A percentile compares a stretch with the other conserved stretches of the same genome.
Conservation (phyloP, 2,797 vertebrate genomes). For the Nyctibius grandis region DNA sequence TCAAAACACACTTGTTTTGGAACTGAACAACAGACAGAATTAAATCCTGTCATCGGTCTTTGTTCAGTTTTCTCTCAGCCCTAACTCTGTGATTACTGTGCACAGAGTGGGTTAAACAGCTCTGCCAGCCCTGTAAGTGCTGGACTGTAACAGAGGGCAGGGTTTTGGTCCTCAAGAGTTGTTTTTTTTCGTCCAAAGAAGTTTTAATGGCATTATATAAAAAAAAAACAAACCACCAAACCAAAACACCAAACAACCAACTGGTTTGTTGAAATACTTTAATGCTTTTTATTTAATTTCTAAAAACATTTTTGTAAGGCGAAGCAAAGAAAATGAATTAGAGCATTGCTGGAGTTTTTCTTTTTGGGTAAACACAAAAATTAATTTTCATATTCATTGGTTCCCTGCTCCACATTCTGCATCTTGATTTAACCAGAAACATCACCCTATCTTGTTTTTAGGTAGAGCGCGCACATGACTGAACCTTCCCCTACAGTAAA, state of each 20-base stretch:
- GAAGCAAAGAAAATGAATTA: conserved; percentile 24
- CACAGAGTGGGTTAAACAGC: conserved; percentile 36
- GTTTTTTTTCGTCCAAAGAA: not conserved
- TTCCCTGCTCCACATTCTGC: conserved; percentile 22
- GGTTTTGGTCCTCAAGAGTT: not conserved
- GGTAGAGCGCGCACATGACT: not conserved
- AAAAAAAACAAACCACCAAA: not conserved
- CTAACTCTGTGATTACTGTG: not conserved
- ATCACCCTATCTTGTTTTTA: conserved; percentile 33
- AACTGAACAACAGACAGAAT: not conserved
- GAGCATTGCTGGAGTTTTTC: not conserved
- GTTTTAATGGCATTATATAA: conserved; percentile 16
- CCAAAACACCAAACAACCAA: not conserved
- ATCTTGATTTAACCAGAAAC: conserved; percentile 47
- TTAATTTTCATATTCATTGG: conserved; percentile 14
- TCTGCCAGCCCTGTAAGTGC: not conserved
- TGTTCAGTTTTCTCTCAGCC: not conserved
- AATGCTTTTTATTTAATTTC: conserved; percentile 25
- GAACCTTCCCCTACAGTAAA: conserved; percentile 9
- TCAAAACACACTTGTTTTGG: not conserved
- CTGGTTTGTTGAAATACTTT: not conserved
- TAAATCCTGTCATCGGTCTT: not conserved
- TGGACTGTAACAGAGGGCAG: not conserved
- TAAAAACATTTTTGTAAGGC: conserved; percentile 47
- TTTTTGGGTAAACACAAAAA: conserved; percentile 25